These are phyloP conservation scores for Andrena praecox DNA, from an alignment of 2,888 invertebrate genomes.

Conservation along the genomic window DNA sequence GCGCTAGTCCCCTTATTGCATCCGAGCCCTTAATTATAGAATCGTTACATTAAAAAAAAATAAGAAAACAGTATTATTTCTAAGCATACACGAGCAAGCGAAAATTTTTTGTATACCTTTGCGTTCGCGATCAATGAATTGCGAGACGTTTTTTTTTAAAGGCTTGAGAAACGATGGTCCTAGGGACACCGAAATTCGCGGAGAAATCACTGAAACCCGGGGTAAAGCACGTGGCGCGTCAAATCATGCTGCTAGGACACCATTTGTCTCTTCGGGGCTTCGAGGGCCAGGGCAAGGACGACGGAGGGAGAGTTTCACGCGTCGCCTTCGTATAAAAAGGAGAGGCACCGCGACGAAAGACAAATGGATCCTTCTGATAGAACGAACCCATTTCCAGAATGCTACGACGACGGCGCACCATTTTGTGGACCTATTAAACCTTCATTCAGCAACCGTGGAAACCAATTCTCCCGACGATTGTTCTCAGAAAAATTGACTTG, in stretches of 20 bases:
- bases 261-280: slow-evolving; percentile 64
- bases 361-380: slow-evolving; percentile 77
- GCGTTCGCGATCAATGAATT: not conserved
- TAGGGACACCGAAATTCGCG: slow-evolving; percentile 4
- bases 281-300: slow-evolving; percentile 34
- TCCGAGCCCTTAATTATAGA: too few species aligned
- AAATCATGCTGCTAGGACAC: slow-evolving; percentile 37
- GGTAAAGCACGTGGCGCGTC: slow-evolving; percentile 46
- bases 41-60: too few species aligned
- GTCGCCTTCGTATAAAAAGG: slow-evolving; percentile 56
- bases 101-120: not conserved
- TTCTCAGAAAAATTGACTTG: slow-evolving; percentile 30
- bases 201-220: slow-evolving; percentile 43
- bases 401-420: slow-evolving; percentile 48
- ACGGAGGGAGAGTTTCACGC: slow-evolving; percentile 42
- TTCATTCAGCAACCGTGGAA: slow-evolving; percentile 54
- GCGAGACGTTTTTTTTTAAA: slow-evolving; percentile 11
- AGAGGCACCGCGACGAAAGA: slow-evolving; percentile 70
- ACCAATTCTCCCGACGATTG: slow-evolving; percentile 47
- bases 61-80: not conserved
- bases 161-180: slow-evolving; percentile 22
- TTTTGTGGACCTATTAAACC: slow-evolving; percentile 69
- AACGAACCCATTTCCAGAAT: slow-evolving; percentile 74
- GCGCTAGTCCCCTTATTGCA: too few species aligned
- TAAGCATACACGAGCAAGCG: not conserved